Evolutionary conservation across 2,113 vertebrate genomes (phyloP).

Genomic region (Nothocercus julius): DNA sequence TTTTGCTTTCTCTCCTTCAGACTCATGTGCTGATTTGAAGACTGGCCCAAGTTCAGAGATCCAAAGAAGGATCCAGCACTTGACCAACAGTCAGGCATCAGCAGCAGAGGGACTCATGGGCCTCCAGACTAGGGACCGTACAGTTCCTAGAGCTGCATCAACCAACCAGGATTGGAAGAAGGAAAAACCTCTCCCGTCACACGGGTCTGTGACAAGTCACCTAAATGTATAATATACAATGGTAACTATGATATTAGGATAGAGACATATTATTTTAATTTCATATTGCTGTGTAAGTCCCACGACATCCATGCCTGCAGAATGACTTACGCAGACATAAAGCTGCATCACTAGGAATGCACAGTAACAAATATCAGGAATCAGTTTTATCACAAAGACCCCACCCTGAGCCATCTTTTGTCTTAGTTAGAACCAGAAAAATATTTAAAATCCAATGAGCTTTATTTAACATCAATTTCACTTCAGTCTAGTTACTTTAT

Average conservation of each 20-base stretch:
- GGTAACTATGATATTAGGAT: not conserved
- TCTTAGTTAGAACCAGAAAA: not conserved
- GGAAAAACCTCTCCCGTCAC: not conserved
- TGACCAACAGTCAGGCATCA: not conserved
- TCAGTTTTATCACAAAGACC: not conserved
- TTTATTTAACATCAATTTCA: not conserved
- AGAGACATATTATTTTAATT: not conserved
- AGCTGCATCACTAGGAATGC: not conserved
- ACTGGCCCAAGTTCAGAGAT: not conserved
- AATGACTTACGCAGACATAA: not conserved
- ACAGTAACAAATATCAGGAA: not conserved
- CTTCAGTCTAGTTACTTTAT: not conserved
- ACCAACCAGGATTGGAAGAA: not conserved
- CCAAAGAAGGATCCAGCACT: not conserved
- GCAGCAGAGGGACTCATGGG: not conserved
- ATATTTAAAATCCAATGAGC: not conserved
- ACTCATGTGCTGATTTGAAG: not conserved
- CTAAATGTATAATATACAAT: not conserved
- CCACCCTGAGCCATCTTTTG: accelerated
- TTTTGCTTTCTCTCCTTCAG: not conserved
- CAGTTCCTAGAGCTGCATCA: not conserved
- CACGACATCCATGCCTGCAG: not conserved
- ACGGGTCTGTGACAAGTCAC: constrained; percentile 34
- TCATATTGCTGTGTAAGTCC: not conserved
- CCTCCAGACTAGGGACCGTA: not conserved